Evolutionary conservation across 2,113 vertebrate genomes (phyloP), one percentile per base, ranked within the genome.

Genomic region (Speoplatyrhinus poulsoni): DNA sequence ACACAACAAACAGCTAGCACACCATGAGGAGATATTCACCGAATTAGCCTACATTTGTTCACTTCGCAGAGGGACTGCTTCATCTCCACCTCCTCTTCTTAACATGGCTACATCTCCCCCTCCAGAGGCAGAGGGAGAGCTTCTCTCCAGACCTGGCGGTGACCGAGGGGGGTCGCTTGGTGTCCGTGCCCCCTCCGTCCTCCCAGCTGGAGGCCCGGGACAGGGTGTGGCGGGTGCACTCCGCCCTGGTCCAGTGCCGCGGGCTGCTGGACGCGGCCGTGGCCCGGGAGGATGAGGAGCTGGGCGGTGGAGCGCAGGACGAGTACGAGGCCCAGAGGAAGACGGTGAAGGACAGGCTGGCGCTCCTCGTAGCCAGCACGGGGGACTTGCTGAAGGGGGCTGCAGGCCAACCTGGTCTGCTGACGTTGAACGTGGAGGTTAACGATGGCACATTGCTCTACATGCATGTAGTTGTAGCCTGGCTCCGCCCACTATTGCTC

Each of bases 221-320:
- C 69, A 82, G 79, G 70, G 68, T 93, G 8, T 85, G 84, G 87
- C 49, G 79, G 50, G 70, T 93, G 60, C 81, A 90, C 66, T 87
- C 89, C 0, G 92, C 91, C 8, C 84, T 93, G 66, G 67, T 79
- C 0, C 88, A 89, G 79, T 93, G 92, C 69, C 79, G 65, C 32
- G 62, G 53, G 58, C 69, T 93, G 36, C 65, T 93, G 85, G 90
- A 93, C 59, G 71, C 72, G 26, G 90, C 84, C 68, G 84, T 91
- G 1, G 16, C 71, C 64, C 85, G 69, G 65, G 91, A 93, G 71
- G 85, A 91, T 1, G 69, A 67, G 49, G 79, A 87, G 48, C 70
- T 92, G 46, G 80, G 80, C 0, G 55, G 48, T 3, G 72, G 16
- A 9, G 71, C 11, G 19, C 83, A 63, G 46, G 76, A 69, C 0